These are phyloP conservation scores for Cyphomyrus discorhynchus DNA, from an alignment of 2,113 vertebrate species.

Conservation along the genomic window DNA sequence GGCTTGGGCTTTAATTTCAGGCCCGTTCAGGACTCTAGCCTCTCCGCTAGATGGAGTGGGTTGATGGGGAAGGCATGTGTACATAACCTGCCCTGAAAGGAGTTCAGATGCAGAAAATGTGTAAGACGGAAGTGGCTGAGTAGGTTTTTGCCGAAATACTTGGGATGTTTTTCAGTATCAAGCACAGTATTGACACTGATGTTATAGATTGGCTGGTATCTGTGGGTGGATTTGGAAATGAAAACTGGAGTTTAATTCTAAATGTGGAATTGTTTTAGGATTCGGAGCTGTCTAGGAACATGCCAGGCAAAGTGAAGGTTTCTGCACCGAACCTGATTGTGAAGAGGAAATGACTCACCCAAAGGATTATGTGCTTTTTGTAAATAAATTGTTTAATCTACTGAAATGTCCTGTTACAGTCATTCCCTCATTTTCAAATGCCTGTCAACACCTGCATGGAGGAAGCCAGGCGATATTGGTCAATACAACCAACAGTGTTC, in stretches of 20 bases:
- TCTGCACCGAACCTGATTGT: constrained; percentile 87
- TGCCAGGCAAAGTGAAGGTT: constrained; percentile 95
- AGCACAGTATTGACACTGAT: neutral
- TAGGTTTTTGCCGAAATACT: neutral
- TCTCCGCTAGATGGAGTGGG: neutral
- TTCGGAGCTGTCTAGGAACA: constrained; percentile 85
- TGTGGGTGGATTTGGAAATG: neutral
- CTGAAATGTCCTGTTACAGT: neutral
- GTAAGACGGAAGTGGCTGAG: neutral
- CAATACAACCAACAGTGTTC: neutral
- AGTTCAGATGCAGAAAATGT: neutral
- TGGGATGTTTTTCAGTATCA: neutral
- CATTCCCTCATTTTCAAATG: neutral
- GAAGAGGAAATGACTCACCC: constrained; percentile 73
- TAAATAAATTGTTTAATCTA: neutral
- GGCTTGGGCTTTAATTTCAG: neutral
- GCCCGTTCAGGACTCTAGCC: neutral
- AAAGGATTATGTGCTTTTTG: neutral
- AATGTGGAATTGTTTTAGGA: constrained; percentile 61
- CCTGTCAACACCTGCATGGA: neutral
- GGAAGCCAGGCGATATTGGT: neutral
- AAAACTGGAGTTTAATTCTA: neutral
- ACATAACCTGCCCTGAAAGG: neutral
- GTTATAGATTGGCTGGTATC: neutral
- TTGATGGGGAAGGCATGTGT: neutral